These are phyloP conservation scores for Lamproptera curius DNA, from an alignment of 2,888 invertebrate genomes.

Conservation along the genomic window DNA sequence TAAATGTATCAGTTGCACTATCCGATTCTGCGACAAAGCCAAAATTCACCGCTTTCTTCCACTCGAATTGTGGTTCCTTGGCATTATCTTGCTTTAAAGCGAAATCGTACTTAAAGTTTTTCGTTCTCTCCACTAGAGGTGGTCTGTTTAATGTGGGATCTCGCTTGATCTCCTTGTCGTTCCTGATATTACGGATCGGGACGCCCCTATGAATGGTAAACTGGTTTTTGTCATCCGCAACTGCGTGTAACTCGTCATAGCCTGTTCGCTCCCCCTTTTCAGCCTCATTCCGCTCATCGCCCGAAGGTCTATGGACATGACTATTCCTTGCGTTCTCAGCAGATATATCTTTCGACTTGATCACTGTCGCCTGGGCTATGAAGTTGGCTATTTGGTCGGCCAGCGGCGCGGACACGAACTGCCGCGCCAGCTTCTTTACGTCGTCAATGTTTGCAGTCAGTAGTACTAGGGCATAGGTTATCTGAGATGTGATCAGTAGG, in stretches of 20 bases:
- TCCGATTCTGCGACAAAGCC: not conserved
- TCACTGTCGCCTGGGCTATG: conserved; percentile 29
- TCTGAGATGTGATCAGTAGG: conserved; percentile 31
- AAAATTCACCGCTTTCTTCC: conserved; percentile 5
- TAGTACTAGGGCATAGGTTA: conserved; percentile 37
- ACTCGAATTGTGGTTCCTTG: conserved; percentile 4
- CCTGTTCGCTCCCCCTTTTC: no score
- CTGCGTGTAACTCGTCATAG: no score
- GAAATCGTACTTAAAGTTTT: conserved; percentile 2
- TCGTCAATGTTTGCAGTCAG: conserved; percentile 55
- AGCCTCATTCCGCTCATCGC: not conserved
- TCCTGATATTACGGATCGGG: no score
- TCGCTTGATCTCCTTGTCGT: no score
- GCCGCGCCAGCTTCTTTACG: conserved; percentile 44
- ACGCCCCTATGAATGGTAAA: no score
- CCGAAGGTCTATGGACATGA: conserved; percentile 1
- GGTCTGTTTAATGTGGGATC: no score
- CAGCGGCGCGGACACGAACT: conserved; percentile 44
- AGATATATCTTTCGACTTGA: conserved; percentile 21
- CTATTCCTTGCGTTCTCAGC: conserved; percentile 31
- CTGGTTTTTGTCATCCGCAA: no score
- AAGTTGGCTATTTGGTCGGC: conserved; percentile 42
- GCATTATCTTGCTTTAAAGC: conserved; percentile 1
- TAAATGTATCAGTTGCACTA: not conserved
- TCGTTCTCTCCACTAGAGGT: not conserved